A percentile compares a stretch with the other conserved stretches of the same genome.
Conservation (phyloP, 2,888 invertebrate genomes). For the Monochamus alternatus region DNA sequence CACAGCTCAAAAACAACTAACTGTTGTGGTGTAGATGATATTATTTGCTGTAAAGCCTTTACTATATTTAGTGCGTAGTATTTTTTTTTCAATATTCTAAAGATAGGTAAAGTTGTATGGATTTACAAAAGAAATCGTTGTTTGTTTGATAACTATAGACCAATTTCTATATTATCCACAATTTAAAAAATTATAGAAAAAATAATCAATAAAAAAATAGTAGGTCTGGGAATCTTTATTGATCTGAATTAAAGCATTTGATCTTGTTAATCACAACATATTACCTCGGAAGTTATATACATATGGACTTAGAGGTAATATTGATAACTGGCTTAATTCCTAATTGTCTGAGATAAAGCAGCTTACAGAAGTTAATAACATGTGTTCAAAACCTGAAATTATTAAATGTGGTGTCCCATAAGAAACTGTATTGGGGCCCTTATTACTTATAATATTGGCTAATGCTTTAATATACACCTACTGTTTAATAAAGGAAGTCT, state of each 20-base stretch:
- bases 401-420: slow-evolving; percentile 1
- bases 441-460: no score
- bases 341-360: neutral
- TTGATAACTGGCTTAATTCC: neutral
- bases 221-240: slow-evolving; percentile 14
- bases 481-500: no score
- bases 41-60: neutral
- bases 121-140: neutral
- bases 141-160: no score
- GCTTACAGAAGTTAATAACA: neutral
- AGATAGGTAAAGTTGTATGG: neutral
- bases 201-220: neutral
- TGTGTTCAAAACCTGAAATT: neutral
- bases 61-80: neutral
- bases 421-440: neutral
- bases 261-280: slow-evolving; percentile 1
- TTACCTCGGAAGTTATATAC: neutral
- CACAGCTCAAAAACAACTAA: neutral
- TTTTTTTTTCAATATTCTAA: neutral
- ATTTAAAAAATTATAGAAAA: neutral
- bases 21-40: neutral
- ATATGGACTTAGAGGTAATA: slow-evolving; percentile 3
- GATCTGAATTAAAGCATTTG: neutral
- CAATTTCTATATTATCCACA: no score
- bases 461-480: no score